Conservation (phyloP, 2,888 invertebrate genomes). For the Strigamia transsilvanica region DNA sequence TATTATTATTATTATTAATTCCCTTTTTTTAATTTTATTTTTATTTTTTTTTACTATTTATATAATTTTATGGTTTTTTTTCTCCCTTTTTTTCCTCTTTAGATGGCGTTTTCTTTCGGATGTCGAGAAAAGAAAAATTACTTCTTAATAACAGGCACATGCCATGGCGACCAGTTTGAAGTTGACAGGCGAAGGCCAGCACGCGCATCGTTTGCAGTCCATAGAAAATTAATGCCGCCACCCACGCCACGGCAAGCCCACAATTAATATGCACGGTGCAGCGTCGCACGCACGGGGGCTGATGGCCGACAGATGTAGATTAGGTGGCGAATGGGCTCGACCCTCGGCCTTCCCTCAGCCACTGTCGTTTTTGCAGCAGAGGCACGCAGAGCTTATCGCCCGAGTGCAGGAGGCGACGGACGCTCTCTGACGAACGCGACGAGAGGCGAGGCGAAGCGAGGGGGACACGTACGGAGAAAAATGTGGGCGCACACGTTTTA, state of each 20-base stretch:
- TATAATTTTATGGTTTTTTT: background rate
- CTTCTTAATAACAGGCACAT: conserved; percentile 27
- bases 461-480: conserved; percentile 28
- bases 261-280: conserved; percentile 53
- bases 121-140: conserved; percentile 36
- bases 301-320: conserved; percentile 54
- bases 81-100: background rate
- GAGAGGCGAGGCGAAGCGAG: background rate
- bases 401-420: conserved; percentile 29
- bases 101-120: conserved; percentile 5
- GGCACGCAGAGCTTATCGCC: conserved; percentile 52
- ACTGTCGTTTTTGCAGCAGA: conserved; percentile 52
- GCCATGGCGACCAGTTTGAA: conserved; percentile 27
- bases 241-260: conserved; percentile 4
- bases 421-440: background rate
- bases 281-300: conserved; percentile 50
- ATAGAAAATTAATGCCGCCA: conserved; percentile 51
- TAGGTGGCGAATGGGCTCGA: conserved; percentile 53
- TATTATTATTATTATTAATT: conserved; percentile 16
- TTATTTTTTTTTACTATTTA: too few relatives aligned
- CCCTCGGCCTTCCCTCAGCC: conserved; percentile 51
- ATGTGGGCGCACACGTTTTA: conserved; percentile 33
- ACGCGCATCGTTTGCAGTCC: conserved; percentile 13
- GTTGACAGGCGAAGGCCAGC: conserved; percentile 41
- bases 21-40: background rate